These are phyloP conservation scores for Epinephelus fuscoguttatus DNA, from an alignment of 2,113 vertebrate species.

Conservation along the genomic window DNA sequence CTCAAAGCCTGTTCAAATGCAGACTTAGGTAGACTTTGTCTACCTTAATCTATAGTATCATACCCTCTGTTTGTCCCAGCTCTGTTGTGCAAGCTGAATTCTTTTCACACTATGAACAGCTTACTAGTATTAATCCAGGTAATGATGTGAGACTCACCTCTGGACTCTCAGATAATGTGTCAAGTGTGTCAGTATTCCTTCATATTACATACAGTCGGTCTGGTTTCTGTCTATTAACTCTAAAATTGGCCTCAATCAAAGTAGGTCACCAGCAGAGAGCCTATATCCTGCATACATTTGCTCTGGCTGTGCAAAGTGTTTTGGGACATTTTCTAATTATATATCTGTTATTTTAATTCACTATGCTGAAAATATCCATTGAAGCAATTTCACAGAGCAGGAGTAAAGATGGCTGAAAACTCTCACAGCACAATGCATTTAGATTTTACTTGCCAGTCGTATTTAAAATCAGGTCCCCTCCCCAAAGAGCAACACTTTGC, in stretches of 20 bases:
- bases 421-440: background rate
- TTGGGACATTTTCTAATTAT: conserved; percentile 8
- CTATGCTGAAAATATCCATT: conserved; percentile 4
- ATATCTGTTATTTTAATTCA: conserved; percentile 3
- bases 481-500: background rate
- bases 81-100: background rate
- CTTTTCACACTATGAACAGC: background rate
- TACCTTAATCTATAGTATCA: no score
- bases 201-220: background rate
- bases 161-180: background rate
- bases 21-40: no score
- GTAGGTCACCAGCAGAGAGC: conserved; percentile 31
- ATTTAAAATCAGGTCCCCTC: conserved; percentile 32
- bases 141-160: background rate
- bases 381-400: background rate
- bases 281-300: conserved; percentile 11
- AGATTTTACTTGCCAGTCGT: conserved; percentile 1
- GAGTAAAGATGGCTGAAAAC: background rate
- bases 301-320: background rate
- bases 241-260: conserved; percentile 41
- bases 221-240: background rate
- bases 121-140: background rate
- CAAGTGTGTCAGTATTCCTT: conserved; percentile 2
- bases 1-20: background rate
- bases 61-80: background rate